Evolutionary conservation across 2,888 invertebrate genomes (phyloP), one percentile per base, ranked within the genome.

Genomic region (Scaptomyza cyrtandrae): DNA sequence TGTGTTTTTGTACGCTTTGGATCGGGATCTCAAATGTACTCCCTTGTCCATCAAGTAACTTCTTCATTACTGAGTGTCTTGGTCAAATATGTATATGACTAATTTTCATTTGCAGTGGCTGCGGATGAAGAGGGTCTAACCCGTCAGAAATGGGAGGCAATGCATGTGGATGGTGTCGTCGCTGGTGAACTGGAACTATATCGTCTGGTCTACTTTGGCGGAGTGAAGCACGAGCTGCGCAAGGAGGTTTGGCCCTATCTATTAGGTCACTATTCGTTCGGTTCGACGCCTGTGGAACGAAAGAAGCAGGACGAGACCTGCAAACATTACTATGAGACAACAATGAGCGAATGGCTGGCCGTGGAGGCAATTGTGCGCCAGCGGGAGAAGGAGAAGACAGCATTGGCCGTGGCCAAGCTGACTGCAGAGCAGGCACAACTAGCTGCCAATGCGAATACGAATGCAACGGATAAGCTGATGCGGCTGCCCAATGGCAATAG

Each of bases 331-430:
- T 98, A 97, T 85, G 98, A 98, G 91, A 96, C 96, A 9, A 96
- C 96, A 0, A 97, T 98, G 96, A 97, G 98, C 0, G 98, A 98
- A 91, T 98, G 98, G 98, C 92, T 98, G 71, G 97, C 98, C 0
- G 97, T 98, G 0, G 98, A 99, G 90, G 98, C 98, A 0, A 98
- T 98, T 71, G 97, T 98, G 0, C 92, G 95, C 2, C 96, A 97
- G 90, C 92, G 95, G 3, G 97, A 98, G 86, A 95, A 95, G 70
- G 97, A 97, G 90, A 95, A 95, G 33, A 96, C 96, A 70, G 97
- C 97, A 0, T 95, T 95, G 14, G 97, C 97, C 33, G 94, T 97
- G 56, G 97, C 97, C 1, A 95, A 95, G 73, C 64, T 92, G 90
- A 79, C 85, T 11, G 94, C 93, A 63, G 91, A 91, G 58, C 91